Evolutionary conservation across 2,113 vertebrate species (phyloP).

Genomic region (Thryonomys swinderianus): DNA sequence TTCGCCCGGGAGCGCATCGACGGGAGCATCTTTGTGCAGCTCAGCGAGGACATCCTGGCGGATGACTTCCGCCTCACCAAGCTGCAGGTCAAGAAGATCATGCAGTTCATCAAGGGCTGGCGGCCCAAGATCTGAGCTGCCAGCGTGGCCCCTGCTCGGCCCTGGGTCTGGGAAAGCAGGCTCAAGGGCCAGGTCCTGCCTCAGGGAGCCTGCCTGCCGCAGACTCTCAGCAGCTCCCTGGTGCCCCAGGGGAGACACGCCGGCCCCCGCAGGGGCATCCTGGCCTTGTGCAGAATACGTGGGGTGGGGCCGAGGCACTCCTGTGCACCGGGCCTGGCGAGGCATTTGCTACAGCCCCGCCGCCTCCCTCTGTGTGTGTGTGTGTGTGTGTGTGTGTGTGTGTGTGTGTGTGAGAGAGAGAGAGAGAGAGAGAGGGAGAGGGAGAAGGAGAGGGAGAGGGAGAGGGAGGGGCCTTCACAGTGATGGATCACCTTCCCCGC

Average conservation of each 20-base stretch:
- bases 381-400: neutral
- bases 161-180: neutral
- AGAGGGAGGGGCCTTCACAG: neutral
- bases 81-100: slow-evolving; percentile 98
- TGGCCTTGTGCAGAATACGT: neutral
- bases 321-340: neutral
- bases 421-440: neutral
- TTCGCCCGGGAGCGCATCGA: slow-evolving; percentile 97
- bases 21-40: slow-evolving; percentile 97
- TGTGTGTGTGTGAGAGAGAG: neutral
- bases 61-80: slow-evolving; percentile 98
- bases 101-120: slow-evolving; percentile 99
- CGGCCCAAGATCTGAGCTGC: slow-evolving; percentile 93
- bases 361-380: neutral
- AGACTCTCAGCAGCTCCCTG: neutral
- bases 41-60: slow-evolving; percentile 97
- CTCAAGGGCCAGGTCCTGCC: neutral
- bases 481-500: neutral
- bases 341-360: neutral
- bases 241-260: neutral
- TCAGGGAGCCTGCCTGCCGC: neutral
- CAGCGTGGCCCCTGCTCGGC: rapidly evolving
- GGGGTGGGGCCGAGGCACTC: neutral
- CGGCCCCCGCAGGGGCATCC: neutral
- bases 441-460: neutral